A percentile compares a stretch with the other conserved stretches of the same genome.
phyloP scores from a whole-genome alignment of 1,140 invertebrate species.

The Melitaea cinxia region DNA sequence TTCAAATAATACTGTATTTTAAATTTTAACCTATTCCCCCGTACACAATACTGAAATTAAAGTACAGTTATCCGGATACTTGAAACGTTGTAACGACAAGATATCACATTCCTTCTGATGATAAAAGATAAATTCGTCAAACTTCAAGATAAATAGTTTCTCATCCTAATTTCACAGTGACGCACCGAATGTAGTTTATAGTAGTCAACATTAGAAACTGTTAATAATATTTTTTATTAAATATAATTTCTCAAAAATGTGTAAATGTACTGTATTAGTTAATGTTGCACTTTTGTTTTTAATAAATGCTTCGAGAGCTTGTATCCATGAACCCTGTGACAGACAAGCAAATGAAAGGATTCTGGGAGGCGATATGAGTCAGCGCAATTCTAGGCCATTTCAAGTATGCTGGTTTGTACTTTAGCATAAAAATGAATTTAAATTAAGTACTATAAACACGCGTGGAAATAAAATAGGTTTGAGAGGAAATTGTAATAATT shows the following conservation, averaged over 20 bases:
- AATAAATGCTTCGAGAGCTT: constrained; percentile 36
- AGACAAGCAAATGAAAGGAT: constrained; percentile 39
- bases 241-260: not conserved
- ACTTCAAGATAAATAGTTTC: constrained; percentile 28
- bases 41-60: not conserved
- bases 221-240: not conserved
- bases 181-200: not conserved
- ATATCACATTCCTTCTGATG: constrained; percentile 18
- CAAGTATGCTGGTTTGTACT: constrained; percentile 42
- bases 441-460: no score
- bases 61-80: not conserved
- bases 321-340: constrained; percentile 28
- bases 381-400: constrained; percentile 52
- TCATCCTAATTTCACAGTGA: constrained; percentile 19
- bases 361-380: constrained; percentile 42
- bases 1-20: constrained; percentile 69
- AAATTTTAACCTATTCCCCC: not conserved
- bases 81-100: not conserved
- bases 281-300: constrained; percentile 41
- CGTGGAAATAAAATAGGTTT: no score
- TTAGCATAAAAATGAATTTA: no score
- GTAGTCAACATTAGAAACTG: no score
- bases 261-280: constrained; percentile 30
- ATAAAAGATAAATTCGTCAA: constrained; percentile 25
- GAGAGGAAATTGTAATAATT: no score